Conservation (phyloP, 2,797 vertebrate species). For the Kryptopterus vitreolus region DNA sequence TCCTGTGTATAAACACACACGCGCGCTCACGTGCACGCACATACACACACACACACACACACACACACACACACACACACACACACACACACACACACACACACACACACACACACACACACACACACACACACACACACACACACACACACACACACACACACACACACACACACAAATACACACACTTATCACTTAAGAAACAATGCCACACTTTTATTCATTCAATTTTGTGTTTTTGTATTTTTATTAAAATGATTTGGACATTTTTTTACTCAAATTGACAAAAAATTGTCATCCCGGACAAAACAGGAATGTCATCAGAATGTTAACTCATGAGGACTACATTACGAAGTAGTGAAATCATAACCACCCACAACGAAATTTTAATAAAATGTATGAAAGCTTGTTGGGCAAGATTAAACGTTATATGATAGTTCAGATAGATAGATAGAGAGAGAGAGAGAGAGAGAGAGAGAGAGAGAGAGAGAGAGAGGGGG, state of each 20-base stretch:
- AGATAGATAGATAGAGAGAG: background rate
- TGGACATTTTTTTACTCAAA: slow-evolving; percentile 5
- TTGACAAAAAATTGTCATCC: background rate
- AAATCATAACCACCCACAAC: background rate
- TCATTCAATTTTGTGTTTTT: slow-evolving; percentile 30
- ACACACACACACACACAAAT: too few relatives aligned
- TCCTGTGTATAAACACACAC: slow-evolving; percentile 16
- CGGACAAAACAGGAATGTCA: slow-evolving; percentile 8
- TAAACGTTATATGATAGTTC: background rate
- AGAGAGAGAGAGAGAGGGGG: background rate
- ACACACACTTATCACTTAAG: too few relatives aligned
- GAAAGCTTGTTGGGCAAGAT: background rate
- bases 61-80: slow-evolving; percentile 8
- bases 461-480: too few relatives aligned
- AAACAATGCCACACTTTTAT: slow-evolving; percentile 1
- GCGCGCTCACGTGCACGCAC: slow-evolving; percentile 7
- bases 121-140: too few relatives aligned
- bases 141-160: too few relatives aligned
- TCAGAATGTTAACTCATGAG: slow-evolving; percentile 1
- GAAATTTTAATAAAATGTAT: background rate
- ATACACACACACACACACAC: slow-evolving; percentile 9
- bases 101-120: too few relatives aligned
- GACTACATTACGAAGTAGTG: background rate
- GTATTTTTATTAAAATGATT: too few relatives aligned
- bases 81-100: slow-evolving; percentile 7